phyloP scores from a whole-genome alignment of 2,888 invertebrate genomes.

The Tetragnatha montana region DNA sequence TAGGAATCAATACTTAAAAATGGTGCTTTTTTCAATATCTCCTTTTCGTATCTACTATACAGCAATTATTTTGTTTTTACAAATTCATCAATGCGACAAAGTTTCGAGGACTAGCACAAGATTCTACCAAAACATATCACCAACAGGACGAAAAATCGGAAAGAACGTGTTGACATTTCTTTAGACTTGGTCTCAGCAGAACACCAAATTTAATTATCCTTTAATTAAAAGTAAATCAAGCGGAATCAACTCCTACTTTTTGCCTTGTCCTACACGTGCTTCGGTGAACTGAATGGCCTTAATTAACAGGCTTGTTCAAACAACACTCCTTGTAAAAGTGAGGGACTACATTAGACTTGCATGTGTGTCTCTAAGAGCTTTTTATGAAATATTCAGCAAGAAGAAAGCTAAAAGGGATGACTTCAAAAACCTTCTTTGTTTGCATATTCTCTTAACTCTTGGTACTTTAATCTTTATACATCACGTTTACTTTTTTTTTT shows the following conservation, averaged over 20 bases:
- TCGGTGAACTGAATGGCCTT: neutral
- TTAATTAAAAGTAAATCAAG: constrained; percentile 48
- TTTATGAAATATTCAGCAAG: too few relatives aligned
- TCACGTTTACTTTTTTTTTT: too few relatives aligned
- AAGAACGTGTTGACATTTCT: neutral
- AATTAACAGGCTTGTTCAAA: constrained; percentile 12
- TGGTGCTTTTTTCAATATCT: too few relatives aligned
- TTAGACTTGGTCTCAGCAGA: neutral
- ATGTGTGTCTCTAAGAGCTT: too few relatives aligned
- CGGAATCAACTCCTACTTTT: neutral
- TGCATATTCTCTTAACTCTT: neutral
- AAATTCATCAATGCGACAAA: too few relatives aligned
- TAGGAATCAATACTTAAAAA: too few relatives aligned
- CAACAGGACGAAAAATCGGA: too few relatives aligned
- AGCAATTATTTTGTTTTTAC: too few relatives aligned
- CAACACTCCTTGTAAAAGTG: neutral
- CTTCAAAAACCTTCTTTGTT: neutral
- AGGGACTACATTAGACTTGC: neutral
- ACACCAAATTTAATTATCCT: constrained; percentile 38
- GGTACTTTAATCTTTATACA: neutral
- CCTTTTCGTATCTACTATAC: too few relatives aligned
- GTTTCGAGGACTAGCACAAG: too few relatives aligned
- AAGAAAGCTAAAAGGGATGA: neutral
- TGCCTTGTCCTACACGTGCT: neutral
- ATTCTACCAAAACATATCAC: too few relatives aligned